Conservation (phyloP, 2,797 vertebrate species). For the Lithobates pipiens region DNA sequence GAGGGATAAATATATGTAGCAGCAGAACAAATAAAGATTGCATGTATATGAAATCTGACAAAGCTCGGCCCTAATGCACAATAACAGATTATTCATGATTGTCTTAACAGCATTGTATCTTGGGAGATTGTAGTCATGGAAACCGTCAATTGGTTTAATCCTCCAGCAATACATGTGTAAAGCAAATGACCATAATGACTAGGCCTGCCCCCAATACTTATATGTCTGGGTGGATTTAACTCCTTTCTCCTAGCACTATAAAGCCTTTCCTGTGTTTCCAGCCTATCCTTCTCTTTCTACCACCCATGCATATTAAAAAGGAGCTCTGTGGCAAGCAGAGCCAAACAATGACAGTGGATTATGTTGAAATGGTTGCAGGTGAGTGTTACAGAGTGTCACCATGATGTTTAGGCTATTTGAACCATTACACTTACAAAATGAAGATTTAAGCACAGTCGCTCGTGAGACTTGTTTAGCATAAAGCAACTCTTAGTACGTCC, state of each 20-base stretch:
- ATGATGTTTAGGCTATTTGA: slow-evolving; percentile 1
- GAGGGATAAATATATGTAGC: slow-evolving; percentile 13
- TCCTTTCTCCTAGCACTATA: neutral
- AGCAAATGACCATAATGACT: slow-evolving; percentile 27
- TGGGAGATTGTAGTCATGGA: slow-evolving; percentile 45
- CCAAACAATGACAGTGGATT: neutral
- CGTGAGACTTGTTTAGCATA: neutral
- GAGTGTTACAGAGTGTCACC: neutral
- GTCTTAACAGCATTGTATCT: slow-evolving; percentile 33
- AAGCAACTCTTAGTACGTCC: neutral
- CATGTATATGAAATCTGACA: slow-evolving; percentile 19
- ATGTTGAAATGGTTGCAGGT: slow-evolving; percentile 14
- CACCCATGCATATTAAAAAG: neutral
- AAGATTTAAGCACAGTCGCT: neutral
- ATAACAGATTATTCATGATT: slow-evolving; percentile 39
- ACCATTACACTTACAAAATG: slow-evolving; percentile 25
- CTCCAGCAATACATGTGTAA: slow-evolving; percentile 32
- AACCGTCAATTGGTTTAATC: slow-evolving; percentile 54
- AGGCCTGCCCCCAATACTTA: slow-evolving; percentile 6
- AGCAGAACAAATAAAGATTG: neutral
- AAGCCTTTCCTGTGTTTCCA: neutral
- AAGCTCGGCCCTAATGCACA: neutral
- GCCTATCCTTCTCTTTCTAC: neutral
- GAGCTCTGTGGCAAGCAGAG: neutral
- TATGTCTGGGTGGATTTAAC: neutral